Conservation (phyloP, 2,888 invertebrate genomes). For the Eristalis arbustorum region DNA sequence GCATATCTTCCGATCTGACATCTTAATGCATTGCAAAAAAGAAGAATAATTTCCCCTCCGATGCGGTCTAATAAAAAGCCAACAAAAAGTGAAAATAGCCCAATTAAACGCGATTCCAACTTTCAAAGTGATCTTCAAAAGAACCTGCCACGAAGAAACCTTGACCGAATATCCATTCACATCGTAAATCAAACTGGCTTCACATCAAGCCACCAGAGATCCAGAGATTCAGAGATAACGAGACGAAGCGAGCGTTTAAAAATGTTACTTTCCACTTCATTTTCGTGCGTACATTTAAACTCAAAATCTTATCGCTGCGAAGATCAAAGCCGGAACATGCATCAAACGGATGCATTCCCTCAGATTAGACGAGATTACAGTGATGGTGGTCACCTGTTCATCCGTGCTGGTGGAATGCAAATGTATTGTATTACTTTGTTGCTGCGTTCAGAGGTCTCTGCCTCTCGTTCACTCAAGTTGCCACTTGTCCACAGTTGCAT, state of each 20-base stretch:
- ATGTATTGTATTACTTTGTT: neutral
- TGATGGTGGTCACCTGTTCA: neutral
- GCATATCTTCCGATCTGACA: neutral
- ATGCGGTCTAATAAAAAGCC: slow-evolving; percentile 12
- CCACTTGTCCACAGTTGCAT: neutral
- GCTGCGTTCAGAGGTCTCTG: neutral
- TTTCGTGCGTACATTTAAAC: neutral
- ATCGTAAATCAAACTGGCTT: slow-evolving; percentile 9
- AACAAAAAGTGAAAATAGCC: slow-evolving; percentile 21
- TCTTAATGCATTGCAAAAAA: neutral
- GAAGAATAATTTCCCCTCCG: neutral
- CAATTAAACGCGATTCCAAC: slow-evolving; percentile 12
- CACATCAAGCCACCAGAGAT: neutral
- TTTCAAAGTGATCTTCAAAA: neutral
- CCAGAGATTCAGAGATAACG: no score
- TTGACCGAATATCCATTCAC: neutral
- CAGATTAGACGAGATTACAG: neutral
- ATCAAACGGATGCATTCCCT: neutral
- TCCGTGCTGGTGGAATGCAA: neutral
- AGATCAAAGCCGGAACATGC: neutral
- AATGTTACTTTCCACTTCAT: slow-evolving; percentile 1
- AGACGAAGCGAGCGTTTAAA: neutral
- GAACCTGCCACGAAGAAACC: neutral
- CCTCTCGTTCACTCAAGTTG: neutral
- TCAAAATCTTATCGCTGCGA: neutral